Conservation (phyloP, 2,797 vertebrate genomes). For the Muscicapa striata region DNA sequence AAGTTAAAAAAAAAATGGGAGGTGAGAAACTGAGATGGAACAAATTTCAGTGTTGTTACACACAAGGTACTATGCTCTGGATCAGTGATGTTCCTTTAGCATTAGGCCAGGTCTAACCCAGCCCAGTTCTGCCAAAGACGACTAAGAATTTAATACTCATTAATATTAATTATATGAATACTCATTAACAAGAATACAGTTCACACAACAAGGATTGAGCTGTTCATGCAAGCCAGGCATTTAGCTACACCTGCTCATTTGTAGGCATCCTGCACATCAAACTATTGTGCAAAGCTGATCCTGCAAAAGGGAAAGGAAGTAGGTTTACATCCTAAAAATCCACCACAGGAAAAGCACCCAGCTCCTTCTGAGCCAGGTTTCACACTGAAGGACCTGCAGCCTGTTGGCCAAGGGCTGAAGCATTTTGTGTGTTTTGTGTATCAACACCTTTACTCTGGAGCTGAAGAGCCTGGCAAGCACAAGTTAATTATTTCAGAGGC, state of each 20-base stretch:
- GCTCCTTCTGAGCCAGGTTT: not conserved
- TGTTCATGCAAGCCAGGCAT: not conserved
- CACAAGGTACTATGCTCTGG: not conserved
- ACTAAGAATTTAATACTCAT: not conserved
- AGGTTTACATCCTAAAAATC: not conserved
- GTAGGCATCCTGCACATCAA: not conserved
- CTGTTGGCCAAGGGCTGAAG: not conserved
- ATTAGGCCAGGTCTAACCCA: not conserved
- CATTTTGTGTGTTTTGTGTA: fast-evolving
- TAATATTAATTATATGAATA: not conserved
- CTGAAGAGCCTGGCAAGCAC: not conserved
- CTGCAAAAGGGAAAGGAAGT: not conserved
- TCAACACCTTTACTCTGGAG: not conserved
- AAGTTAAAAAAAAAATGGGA: not conserved
- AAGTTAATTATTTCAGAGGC: not conserved
- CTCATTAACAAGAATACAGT: not conserved
- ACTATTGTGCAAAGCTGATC: fast-evolving
- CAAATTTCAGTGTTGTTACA: not conserved
- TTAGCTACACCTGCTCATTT: not conserved
- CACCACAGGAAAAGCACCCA: not conserved
- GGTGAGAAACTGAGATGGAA: not conserved
- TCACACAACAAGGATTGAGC: not conserved
- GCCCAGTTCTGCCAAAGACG: not conserved
- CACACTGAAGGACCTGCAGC: not conserved
- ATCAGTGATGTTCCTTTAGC: not conserved